A percentile compares a stretch with the other conserved stretches of the same genome.
Conservation (phyloP, 2,797 vertebrate species). For the Propithecus deckenii region DNA sequence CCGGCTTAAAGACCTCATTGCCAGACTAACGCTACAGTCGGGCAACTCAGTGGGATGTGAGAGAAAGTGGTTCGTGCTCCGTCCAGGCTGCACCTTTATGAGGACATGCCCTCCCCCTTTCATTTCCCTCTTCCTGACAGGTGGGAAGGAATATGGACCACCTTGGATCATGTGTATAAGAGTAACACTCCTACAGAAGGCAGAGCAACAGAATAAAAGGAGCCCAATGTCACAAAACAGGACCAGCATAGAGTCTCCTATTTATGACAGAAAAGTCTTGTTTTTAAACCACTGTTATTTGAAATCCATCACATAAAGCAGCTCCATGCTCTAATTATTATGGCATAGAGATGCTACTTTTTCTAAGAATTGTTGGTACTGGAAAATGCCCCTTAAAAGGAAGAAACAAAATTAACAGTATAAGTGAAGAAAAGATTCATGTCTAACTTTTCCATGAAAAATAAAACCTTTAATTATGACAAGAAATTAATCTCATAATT, state of each 20-base stretch:
- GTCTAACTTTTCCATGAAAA: conserved; percentile 41
- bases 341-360: background rate
- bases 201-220: background rate
- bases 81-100: background rate
- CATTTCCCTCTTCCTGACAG: background rate
- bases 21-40: background rate
- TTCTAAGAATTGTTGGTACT: background rate
- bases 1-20: background rate
- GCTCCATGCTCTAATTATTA: background rate
- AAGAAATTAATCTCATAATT: background rate
- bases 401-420: background rate
- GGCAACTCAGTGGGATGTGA: background rate
- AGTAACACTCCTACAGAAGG: no score
- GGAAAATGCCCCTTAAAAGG: background rate
- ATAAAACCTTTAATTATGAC: background rate
- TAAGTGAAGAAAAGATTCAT: background rate
- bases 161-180: background rate
- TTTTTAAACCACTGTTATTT: background rate
- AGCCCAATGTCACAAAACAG: background rate
- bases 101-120: background rate
- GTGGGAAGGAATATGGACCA: background rate
- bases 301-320: background rate
- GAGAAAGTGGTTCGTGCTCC: background rate
- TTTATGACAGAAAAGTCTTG: background rate
- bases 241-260: background rate